phyloP scores from a whole-genome alignment of 37 sponge, comb jelly and placozoan genomes.

The Chondrilla cf. caribensis region DNA sequence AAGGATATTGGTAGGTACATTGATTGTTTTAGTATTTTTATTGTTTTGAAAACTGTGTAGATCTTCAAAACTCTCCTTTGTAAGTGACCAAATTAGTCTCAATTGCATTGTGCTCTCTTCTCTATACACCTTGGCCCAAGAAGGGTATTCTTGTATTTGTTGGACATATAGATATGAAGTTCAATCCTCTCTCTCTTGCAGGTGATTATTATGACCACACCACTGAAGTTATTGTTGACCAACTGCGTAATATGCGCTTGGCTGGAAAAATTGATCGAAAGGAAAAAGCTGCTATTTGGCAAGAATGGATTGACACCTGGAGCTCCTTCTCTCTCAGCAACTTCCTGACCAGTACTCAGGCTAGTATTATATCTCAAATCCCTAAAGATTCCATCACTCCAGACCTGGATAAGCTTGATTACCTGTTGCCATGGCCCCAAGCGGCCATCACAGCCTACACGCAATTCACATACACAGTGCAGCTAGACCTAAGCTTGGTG shows the following conservation, averaged over 20 bases:
- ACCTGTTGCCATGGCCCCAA: slow-evolving; percentile 62
- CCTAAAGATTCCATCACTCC: background rate
- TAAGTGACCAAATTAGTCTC: no score
- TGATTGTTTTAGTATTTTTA: no score
- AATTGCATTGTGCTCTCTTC: no score
- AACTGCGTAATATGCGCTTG: slow-evolving; percentile 17
- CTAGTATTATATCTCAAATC: background rate
- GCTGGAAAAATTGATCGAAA: background rate
- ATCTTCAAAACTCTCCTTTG: no score
- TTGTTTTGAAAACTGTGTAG: no score
- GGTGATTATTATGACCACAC: slow-evolving; percentile 25
- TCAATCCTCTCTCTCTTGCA: background rate
- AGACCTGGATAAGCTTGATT: background rate
- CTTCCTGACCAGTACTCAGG: slow-evolving; percentile 28
- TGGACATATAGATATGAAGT: no score
- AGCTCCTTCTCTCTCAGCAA: slow-evolving; percentile 8
- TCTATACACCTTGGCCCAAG: no score
- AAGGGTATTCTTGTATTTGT: no score
- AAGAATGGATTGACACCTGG: slow-evolving; percentile 31
- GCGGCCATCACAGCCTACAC: slow-evolving; percentile 40
- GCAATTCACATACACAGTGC: slow-evolving; percentile 26
- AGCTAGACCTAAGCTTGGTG: slow-evolving; percentile 39
- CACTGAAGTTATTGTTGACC: slow-evolving; percentile 13
- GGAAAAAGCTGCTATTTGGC: slow-evolving; percentile 28
- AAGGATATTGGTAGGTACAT: no score